Conservation (phyloP, 2,113 vertebrate species). For the Channa argus region DNA sequence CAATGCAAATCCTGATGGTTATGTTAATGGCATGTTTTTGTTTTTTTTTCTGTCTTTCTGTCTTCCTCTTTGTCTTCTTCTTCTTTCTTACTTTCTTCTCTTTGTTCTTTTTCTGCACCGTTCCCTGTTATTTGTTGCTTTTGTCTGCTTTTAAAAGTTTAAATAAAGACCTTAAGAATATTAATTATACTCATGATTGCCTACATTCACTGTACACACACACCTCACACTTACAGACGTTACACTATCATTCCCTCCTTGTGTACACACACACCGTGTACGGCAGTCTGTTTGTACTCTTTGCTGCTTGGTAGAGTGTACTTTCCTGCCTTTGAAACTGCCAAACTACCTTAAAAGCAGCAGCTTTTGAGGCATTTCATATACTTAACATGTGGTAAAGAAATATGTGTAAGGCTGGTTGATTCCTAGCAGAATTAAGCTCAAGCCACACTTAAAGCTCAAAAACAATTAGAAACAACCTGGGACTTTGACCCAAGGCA, state of each 20-base stretch:
- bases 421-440: not conserved
- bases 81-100: constrained; percentile 23
- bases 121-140: constrained; percentile 63
- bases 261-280: constrained; percentile 38
- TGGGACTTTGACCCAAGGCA: too few species aligned
- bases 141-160: constrained; percentile 75
- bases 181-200: not conserved
- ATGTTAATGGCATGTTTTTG: constrained; percentile 78
- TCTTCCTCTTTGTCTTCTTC: constrained; percentile 4
- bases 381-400: not conserved
- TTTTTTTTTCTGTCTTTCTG: constrained; percentile 43
- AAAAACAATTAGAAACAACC: not conserved
- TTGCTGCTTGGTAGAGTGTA: not conserved
- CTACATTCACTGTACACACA: not conserved
- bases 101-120: constrained; percentile 20
- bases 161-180: constrained; percentile 76
- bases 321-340: constrained; percentile 39
- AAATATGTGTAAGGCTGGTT: not conserved
- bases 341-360: not conserved
- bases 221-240: not conserved
- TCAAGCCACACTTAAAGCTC: not conserved
- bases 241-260: constrained; percentile 33
- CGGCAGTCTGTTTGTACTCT: constrained; percentile 32
- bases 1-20: constrained; percentile 47
- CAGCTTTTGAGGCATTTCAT: not conserved